These are phyloP conservation scores for Ditylenchus dipsaci DNA, from an alignment of 1,140 invertebrate species.

Conservation along the genomic window DNA sequence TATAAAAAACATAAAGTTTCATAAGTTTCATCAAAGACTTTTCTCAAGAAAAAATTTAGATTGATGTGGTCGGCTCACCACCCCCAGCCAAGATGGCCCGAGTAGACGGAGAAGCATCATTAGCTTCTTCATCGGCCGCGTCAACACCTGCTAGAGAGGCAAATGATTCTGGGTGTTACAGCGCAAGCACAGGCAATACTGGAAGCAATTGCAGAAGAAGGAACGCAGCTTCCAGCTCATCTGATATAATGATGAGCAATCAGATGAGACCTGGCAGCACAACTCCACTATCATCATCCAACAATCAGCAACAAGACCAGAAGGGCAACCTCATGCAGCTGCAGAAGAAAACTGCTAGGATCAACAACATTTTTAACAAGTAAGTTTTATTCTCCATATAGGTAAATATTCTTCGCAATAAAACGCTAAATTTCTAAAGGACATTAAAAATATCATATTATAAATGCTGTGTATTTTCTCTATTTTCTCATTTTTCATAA, in stretches of 20 bases:
- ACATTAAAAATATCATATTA: no score
- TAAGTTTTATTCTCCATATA: slow-evolving; percentile 6
- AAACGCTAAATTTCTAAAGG: background rate
- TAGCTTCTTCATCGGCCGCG: background rate
- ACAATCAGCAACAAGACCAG: background rate
- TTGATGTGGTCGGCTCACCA: slow-evolving; percentile 18
- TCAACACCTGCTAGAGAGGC: background rate
- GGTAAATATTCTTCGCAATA: background rate
- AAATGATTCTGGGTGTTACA: slow-evolving; percentile 1
- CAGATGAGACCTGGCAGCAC: slow-evolving; percentile 1
- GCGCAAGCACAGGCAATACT: background rate
- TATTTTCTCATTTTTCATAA: no score
- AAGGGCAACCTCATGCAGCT: slow-evolving; percentile 7
- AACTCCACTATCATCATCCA: background rate
- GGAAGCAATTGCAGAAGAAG: background rate
- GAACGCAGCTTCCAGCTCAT: background rate
- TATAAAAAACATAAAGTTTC: background rate
- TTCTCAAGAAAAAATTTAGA: no score
- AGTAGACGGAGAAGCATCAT: background rate
- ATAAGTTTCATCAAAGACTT: no score
- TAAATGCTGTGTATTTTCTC: no score
- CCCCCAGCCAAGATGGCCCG: slow-evolving; percentile 3
- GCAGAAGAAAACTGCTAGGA: slow-evolving; percentile 26
- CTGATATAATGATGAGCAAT: background rate
- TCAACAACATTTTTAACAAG: slow-evolving; percentile 37